phyloP scores from a whole-genome alignment of 2,888 invertebrate genomes.

The Zaprionus obscuricornis region DNA sequence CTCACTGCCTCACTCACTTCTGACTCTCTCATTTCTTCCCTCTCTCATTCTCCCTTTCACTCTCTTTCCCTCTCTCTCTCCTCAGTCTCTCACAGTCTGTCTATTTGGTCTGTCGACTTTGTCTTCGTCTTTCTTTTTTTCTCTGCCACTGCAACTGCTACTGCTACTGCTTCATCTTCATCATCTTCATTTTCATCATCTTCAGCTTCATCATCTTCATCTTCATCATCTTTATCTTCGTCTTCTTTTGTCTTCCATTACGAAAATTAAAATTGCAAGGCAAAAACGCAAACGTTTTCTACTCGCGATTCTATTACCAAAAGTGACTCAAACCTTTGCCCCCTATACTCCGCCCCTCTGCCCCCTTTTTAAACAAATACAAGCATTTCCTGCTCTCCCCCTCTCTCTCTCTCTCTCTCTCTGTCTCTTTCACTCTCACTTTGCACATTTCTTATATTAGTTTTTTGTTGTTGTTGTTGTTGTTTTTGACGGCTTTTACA shows the following conservation, averaged over 20 bases:
- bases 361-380: too few relatives aligned
- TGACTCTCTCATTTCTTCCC: too few relatives aligned
- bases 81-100: not conserved
- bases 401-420: slow-evolving; percentile 20
- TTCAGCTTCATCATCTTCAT: too few relatives aligned
- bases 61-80: too few relatives aligned
- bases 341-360: too few relatives aligned
- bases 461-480: slow-evolving; percentile 8
- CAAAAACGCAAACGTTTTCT: slow-evolving; percentile 66
- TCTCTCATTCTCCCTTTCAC: too few relatives aligned
- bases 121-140: too few relatives aligned
- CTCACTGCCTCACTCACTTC: too few relatives aligned
- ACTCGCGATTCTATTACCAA: slow-evolving; percentile 77
- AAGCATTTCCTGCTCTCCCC: slow-evolving; percentile 15
- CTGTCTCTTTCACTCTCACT: slow-evolving; percentile 6
- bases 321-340: slow-evolving; percentile 65
- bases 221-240: slow-evolving; percentile 4
- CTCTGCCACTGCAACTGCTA: too few relatives aligned
- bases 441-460: not conserved
- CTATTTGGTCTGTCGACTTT: too few relatives aligned
- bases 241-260: slow-evolving; percentile 76
- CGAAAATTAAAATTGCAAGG: slow-evolving; percentile 76
- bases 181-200: too few relatives aligned
- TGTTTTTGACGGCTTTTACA: slow-evolving; percentile 72
- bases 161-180: slow-evolving; percentile 8